A percentile compares a stretch with the other conserved stretches of the same genome.
Evolutionary conservation across 2,113 vertebrate species (phyloP).

Genomic region (Trichomycterus rosablanca): DNA sequence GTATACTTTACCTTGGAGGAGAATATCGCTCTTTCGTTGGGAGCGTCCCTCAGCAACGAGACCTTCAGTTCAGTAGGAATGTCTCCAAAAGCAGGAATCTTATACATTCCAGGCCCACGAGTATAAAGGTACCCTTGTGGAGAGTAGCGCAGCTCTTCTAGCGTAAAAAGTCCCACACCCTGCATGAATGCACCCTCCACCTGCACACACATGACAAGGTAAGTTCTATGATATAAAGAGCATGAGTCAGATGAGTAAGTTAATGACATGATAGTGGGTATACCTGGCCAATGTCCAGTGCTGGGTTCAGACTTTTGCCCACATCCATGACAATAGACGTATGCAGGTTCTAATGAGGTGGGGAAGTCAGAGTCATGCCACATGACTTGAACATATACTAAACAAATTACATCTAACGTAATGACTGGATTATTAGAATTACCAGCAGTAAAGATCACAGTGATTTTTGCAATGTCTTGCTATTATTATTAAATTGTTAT

Average conservation of each 20-base stretch:
- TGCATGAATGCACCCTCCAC: constrained; percentile 92
- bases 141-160: constrained; percentile 91
- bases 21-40: constrained; percentile 85
- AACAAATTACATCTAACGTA: no score
- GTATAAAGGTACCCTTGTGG: constrained; percentile 80
- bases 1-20: constrained; percentile 81
- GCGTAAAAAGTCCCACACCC: constrained; percentile 88
- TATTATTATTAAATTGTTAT: neutral
- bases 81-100: constrained; percentile 89
- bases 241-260: neutral
- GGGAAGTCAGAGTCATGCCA: neutral
- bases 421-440: no score
- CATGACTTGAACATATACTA: no score
- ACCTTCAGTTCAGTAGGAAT: constrained; percentile 82
- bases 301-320: constrained; percentile 89
- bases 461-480: neutral
- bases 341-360: constrained; percentile 76
- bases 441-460: no score
- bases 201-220: constrained; percentile 55
- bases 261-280: constrained; percentile 22
- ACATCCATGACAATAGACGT: constrained; percentile 96
- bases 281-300: constrained; percentile 95
- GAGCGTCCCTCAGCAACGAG: constrained; percentile 84
- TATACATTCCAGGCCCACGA: constrained; percentile 90
- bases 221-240: neutral